phyloP scores from a whole-genome alignment of 2,113 vertebrate genomes.

The Percopsis transmontana region DNA sequence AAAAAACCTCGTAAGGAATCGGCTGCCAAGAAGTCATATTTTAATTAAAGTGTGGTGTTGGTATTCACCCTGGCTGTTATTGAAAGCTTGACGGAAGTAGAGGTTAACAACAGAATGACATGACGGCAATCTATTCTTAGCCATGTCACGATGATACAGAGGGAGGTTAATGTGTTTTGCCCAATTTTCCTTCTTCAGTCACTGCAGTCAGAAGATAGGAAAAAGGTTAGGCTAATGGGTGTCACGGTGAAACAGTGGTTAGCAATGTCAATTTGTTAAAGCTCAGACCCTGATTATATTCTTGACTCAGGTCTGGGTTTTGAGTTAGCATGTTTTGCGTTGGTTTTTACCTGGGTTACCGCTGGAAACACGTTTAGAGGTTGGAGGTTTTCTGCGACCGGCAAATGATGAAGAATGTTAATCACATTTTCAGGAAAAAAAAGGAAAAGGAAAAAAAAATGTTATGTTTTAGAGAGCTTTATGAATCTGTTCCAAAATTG shows the following conservation, averaged over 20 bases:
- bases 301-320: no score
- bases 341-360: no score
- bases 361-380: no score
- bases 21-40: not conserved
- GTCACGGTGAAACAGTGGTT: not conserved
- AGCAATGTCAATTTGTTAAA: no score
- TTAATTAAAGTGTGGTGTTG: slow-evolving; percentile 16
- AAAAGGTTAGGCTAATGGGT: not conserved
- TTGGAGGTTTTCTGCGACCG: no score
- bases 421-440: no score
- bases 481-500: not conserved
- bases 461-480: not conserved
- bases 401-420: no score
- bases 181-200: slow-evolving; percentile 6
- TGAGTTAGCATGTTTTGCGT: no score
- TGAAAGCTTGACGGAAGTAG: not conserved
- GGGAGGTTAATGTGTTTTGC: slow-evolving; percentile 13
- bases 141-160: slow-evolving; percentile 1
- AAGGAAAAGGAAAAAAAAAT: not conserved
- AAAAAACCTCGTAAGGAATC: slow-evolving; percentile 89
- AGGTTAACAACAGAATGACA: not conserved
- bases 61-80: slow-evolving; percentile 9
- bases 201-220: not conserved
- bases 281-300: no score
- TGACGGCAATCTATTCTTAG: not conserved